A percentile compares a stretch with the other conserved stretches of the same genome.
Evolutionary conservation across 2,888 invertebrate species (phyloP).

Genomic region (Drosophila subquinaria): DNA sequence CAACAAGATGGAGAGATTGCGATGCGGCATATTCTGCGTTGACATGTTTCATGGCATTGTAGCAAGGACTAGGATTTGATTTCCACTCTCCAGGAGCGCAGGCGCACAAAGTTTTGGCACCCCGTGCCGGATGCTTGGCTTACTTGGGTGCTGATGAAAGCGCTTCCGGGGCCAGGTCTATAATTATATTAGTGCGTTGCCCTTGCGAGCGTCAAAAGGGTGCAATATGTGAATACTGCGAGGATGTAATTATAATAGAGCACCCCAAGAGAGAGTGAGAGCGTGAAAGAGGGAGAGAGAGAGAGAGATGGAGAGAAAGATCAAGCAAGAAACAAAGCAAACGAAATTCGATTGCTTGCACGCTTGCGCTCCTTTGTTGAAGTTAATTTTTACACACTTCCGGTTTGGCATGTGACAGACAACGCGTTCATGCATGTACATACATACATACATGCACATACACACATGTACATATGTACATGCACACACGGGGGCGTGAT

Average conservation of each 20-base stretch:
- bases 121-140: conserved; percentile 51
- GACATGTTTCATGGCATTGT: conserved; percentile 22
- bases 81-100: conserved; percentile 70
- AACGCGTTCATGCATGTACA: conserved; percentile 52
- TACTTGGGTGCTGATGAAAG: conserved; percentile 77
- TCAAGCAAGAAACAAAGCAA: conserved; percentile 20
- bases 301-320: neutral
- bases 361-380: conserved; percentile 32
- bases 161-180: conserved; percentile 76
- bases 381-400: conserved; percentile 72
- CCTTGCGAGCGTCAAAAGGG: conserved; percentile 61
- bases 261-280: conserved; percentile 3
- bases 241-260: conserved; percentile 55
- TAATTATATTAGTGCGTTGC: conserved; percentile 77
- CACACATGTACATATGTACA: neutral
- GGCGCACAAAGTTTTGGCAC: conserved; percentile 63
- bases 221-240: conserved; percentile 48
- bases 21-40: conserved; percentile 35
- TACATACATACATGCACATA: conserved; percentile 1
- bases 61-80: conserved; percentile 43
- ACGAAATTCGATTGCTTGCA: conserved; percentile 23
- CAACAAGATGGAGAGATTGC: conserved; percentile 42
- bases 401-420: conserved; percentile 82
- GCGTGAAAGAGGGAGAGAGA: neutral
- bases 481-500: conserved; percentile 59